phyloP scores from a whole-genome alignment of 2,113 vertebrate genomes.

The Scatophagus argus region DNA sequence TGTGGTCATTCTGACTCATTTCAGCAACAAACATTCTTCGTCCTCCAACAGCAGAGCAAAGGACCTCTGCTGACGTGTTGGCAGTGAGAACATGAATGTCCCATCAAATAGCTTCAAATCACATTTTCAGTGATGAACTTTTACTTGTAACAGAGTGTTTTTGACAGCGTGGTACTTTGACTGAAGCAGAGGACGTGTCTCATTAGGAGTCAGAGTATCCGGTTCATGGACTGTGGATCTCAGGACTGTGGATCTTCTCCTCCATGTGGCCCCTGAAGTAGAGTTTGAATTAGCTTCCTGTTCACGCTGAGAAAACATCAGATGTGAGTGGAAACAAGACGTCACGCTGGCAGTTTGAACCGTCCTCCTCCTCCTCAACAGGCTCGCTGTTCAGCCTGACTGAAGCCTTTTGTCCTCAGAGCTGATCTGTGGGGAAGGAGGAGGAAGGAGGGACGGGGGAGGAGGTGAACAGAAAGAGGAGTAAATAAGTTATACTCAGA shows the following conservation, averaged over 20 bases:
- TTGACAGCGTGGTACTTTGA: too few species aligned
- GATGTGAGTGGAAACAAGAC: neutral
- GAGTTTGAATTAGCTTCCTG: neutral
- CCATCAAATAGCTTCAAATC: too few species aligned
- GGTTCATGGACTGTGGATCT: too few species aligned
- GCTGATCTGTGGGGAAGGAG: neutral
- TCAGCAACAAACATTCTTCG: too few species aligned
- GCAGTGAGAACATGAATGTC: too few species aligned
- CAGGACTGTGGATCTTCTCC: neutral
- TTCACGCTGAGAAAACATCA: neutral
- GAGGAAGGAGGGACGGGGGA: neutral
- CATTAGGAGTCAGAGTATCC: too few species aligned
- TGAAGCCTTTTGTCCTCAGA: slow-evolving; percentile 16
- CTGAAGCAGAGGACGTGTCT: too few species aligned
- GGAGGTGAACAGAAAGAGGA: neutral
- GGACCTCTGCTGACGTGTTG: too few species aligned
- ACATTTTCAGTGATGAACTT: too few species aligned
- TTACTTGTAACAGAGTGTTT: too few species aligned
- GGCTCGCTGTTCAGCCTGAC: slow-evolving; percentile 12
- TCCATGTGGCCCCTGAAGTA: neutral
- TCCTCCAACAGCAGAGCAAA: too few species aligned
- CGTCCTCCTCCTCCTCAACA: neutral
- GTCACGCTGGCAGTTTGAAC: neutral
- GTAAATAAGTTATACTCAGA: neutral
- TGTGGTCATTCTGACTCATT: too few species aligned